phyloP scores from a whole-genome alignment of 2,797 vertebrate genomes.

The Meda fulgida region DNA sequence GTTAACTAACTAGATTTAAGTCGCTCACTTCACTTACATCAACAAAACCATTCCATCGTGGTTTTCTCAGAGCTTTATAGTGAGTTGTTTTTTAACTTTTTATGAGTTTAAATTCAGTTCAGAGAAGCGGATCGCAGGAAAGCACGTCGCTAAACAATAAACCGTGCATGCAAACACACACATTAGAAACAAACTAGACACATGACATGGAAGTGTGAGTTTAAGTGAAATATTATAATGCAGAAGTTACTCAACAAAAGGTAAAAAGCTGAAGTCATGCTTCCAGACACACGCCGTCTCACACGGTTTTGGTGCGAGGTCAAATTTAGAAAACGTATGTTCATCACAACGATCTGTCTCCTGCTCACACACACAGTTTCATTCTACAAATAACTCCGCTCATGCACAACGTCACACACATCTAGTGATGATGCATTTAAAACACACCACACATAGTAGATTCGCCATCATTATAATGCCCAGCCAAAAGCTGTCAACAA shows the following conservation, averaged over 20 bases:
- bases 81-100: neutral
- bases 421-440: neutral
- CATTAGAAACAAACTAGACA: neutral
- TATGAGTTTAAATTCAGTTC: neutral
- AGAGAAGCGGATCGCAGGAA: neutral
- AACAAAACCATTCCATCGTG: neutral
- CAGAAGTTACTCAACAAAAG: constrained; percentile 11
- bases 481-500: neutral
- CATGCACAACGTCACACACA: neutral
- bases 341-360: neutral
- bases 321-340: neutral
- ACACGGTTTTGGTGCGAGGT: neutral
- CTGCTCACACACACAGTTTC: neutral
- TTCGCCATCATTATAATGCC: neutral
- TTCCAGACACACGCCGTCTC: neutral
- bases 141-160: neutral
- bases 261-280: neutral
- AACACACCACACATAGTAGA: neutral
- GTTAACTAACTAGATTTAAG: neutral
- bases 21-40: neutral
- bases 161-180: neutral
- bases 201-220: neutral
- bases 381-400: constrained; percentile 6
- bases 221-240: neutral
- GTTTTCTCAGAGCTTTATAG: neutral